Evolutionary conservation across 30 jellyfish, hydroid and myxozoan species (phyloP).

Genomic region (Pelagia noctiluca): DNA sequence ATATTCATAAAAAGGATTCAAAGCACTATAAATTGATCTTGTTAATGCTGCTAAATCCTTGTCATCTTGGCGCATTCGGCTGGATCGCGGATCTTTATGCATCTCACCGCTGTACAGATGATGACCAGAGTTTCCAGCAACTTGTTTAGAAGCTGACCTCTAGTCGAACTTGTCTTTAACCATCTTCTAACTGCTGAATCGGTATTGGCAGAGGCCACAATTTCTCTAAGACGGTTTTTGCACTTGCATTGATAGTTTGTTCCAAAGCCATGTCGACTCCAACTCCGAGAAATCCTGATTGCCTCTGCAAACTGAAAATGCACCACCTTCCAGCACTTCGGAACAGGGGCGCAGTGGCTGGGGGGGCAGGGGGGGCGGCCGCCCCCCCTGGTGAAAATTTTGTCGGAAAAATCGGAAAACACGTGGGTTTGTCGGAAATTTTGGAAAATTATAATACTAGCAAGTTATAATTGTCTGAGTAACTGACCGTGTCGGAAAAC

Average conservation of each 20-base stretch:
- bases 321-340: conserved; percentile 6
- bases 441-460: too few species aligned
- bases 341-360: too few species aligned
- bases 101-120: conserved; percentile 13
- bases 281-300: conserved; percentile 1
- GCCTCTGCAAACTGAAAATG: conserved; percentile 1
- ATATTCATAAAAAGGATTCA: conserved; percentile 12
- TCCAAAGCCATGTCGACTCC: conserved; percentile 9
- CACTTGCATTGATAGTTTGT: neutral
- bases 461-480: too few species aligned
- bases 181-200: neutral
- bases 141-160: neutral
- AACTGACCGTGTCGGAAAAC: too few species aligned
- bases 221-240: neutral
- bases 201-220: neutral
- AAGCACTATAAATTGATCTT: conserved; percentile 22
- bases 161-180: neutral
- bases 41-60: conserved; percentile 22
- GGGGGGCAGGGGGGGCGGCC: too few species aligned
- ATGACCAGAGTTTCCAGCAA: conserved; percentile 2
- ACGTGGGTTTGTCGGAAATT: too few species aligned
- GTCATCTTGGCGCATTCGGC: conserved; percentile 7
- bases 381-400: too few species aligned
- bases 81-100: conserved; percentile 32
- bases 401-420: too few species aligned